Base-by-base conservation (phyloP, 1,140 invertebrate genomes). In the Drosophila asahinai region DNA sequence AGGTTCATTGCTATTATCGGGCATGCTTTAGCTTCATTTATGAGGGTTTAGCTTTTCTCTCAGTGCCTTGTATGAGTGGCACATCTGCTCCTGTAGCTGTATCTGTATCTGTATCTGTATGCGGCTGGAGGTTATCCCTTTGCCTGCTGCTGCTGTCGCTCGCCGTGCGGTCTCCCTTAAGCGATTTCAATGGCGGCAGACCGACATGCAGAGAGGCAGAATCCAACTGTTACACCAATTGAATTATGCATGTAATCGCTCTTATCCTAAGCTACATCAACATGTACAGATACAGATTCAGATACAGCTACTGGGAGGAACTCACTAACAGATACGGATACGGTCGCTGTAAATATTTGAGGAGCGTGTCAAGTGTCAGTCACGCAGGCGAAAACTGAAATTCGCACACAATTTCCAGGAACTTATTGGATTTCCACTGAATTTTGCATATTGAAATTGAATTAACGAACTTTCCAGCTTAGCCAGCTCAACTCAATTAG, bases 181-280 rank as follows among this genome's bases (percentile, higher is more conserved):
- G 49, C 67, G 67, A 30, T 68, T 71, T 68, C 63, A 47, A 47
- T 40, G 54, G 49, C 17, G 38, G 25, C 62, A 30, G 33, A 64
- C 33, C 64, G 36, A 52, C 52, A 17, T 55, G 47, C 38, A 14
- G 30, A 43, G 25, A 67, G 47, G 38, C 40, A 51, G 55, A 42
- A 42, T 63, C 81, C 80, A 74, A 61, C 78, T 84, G 86, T 75
- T 81, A 83, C 81, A 80, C 71, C 81, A 90, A 91, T 90, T 86
- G 81, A 90, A 90, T 90, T 90, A 86, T 90, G 86, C 81, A 86
- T 86, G 81, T 86, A 90, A 90, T 90, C 81, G 81, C 79, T 86
- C 62, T 90, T 73, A 77, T 78, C 70, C 73, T 67, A 81, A 80
- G 52, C 72, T 36, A 57, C 58, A 62, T 6, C 40, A 54, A 78